Percentiles rank a stretch among this genome's conserved stretches.
phyloP scores from a whole-genome alignment of 2,888 invertebrate species.

The Ceriagrion tenellum region DNA sequence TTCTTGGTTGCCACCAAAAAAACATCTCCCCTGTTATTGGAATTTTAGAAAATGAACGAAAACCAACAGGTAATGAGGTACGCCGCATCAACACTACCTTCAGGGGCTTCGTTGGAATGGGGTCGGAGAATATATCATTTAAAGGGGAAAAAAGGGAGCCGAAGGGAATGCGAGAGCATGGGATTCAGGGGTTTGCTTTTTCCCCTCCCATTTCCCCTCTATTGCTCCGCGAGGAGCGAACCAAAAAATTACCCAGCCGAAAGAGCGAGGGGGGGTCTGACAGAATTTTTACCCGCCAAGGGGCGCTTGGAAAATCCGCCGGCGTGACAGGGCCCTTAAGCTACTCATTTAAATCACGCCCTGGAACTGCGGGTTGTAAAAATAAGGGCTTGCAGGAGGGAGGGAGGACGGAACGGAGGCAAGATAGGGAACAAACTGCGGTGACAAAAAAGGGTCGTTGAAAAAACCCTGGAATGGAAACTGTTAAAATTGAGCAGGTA shows the following conservation, averaged over 20 bases:
- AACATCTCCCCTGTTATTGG: too few relatives aligned
- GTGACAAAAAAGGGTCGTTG: too few relatives aligned
- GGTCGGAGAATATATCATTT: neutral
- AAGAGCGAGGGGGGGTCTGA: neutral
- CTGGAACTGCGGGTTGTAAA: constrained; percentile 20
- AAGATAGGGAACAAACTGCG: too few relatives aligned
- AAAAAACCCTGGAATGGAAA: neutral
- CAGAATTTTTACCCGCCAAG: neutral
- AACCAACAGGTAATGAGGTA: neutral
- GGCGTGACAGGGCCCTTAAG: constrained; percentile 8
- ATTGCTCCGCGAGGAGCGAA: neutral
- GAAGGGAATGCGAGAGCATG: neutral
- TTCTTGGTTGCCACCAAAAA: too few relatives aligned
- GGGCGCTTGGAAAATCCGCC: neutral
- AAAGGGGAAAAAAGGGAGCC: neutral
- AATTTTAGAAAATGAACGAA: neutral
- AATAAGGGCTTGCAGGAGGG: neutral
- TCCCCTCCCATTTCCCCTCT: neutral
- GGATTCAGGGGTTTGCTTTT: neutral
- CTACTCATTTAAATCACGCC: constrained; percentile 33
- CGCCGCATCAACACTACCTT: neutral
- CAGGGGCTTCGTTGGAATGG: neutral
- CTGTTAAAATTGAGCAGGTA: too few relatives aligned
- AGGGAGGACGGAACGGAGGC: too few relatives aligned
- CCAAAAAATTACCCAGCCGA: neutral